These are phyloP conservation scores for Anorthoa munda DNA, from an alignment of 2,888 invertebrate genomes.

Conservation along the genomic window DNA sequence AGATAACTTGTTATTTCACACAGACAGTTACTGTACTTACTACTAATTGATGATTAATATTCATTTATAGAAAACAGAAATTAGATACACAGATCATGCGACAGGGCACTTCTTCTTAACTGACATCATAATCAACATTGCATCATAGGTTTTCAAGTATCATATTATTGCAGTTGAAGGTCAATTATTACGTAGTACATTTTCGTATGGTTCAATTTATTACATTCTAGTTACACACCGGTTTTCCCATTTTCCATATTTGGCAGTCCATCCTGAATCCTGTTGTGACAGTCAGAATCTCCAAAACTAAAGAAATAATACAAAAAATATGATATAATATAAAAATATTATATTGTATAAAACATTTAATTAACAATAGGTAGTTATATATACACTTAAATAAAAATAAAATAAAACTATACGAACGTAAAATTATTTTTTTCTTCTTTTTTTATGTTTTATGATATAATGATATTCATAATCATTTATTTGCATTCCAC, in stretches of 20 bases:
- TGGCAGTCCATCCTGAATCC: neutral
- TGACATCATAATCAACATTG: slow-evolving; percentile 32
- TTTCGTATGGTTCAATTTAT: neutral
- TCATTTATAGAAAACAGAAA: slow-evolving; percentile 1
- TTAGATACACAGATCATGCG: neutral
- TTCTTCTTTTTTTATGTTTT: no score
- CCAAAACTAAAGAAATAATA: neutral
- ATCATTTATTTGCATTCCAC: no score
- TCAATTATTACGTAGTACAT: slow-evolving; percentile 10
- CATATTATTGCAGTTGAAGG: neutral
- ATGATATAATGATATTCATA: no score
- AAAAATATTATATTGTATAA: no score
- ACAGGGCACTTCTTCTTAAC: slow-evolving; percentile 9
- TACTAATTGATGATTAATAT: slow-evolving; percentile 19
- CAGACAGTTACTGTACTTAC: neutral
- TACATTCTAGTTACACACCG: neutral
- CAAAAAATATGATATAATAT: neutral
- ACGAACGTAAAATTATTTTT: no score
- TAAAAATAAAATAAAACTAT: no score
- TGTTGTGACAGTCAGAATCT: neutral
- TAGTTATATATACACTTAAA: no score
- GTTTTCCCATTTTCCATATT: neutral
- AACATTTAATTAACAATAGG: no score
- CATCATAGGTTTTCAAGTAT: slow-evolving; percentile 22
- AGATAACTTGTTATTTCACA: neutral